A percentile compares a stretch with the other conserved stretches of the same genome.
These are phyloP conservation scores for Halictus quadricinctus DNA, from an alignment of 2,888 invertebrate species.

Conservation along the genomic window DNA sequence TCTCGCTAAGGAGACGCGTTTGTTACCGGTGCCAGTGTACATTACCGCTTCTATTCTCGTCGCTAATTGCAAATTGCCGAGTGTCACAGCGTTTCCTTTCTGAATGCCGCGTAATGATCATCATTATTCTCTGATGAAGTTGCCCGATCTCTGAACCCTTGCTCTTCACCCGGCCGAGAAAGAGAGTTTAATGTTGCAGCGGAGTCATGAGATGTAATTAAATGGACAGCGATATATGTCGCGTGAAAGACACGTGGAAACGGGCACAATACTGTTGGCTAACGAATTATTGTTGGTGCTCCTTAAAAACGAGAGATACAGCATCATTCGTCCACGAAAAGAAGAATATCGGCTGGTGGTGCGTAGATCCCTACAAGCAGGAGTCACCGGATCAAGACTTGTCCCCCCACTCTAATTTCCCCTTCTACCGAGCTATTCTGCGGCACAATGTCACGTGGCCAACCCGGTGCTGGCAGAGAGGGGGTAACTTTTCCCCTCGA, in stretches of 20 bases:
- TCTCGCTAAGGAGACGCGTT: conserved; percentile 27
- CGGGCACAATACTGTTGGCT: not conserved
- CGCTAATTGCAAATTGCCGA: conserved; percentile 35
- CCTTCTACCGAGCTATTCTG: too few species aligned
- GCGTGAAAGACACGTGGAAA: not conserved
- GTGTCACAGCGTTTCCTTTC: conserved; percentile 29
- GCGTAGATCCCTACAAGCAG: too few species aligned
- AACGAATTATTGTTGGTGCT: not conserved
- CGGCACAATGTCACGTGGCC: too few species aligned
- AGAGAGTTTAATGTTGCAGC: not conserved
- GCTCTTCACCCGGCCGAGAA: not conserved
- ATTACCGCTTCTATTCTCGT: conserved; percentile 22
- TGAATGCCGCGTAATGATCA: conserved; percentile 26
- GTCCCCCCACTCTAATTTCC: too few species aligned
- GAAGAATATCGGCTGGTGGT: not conserved
- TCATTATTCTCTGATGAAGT: conserved; percentile 2
- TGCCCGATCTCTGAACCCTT: conserved; percentile 1
- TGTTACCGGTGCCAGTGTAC: not conserved
- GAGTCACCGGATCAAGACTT: too few species aligned
- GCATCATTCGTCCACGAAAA: not conserved
- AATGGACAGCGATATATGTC: conserved; percentile 11
- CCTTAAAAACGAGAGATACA: not conserved
- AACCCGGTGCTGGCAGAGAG: too few species aligned
- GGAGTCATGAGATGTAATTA: conserved; percentile 2
- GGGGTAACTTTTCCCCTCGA: too few species aligned